Conservation (phyloP, 2,113 vertebrate species). For the Origma solitaria region DNA sequence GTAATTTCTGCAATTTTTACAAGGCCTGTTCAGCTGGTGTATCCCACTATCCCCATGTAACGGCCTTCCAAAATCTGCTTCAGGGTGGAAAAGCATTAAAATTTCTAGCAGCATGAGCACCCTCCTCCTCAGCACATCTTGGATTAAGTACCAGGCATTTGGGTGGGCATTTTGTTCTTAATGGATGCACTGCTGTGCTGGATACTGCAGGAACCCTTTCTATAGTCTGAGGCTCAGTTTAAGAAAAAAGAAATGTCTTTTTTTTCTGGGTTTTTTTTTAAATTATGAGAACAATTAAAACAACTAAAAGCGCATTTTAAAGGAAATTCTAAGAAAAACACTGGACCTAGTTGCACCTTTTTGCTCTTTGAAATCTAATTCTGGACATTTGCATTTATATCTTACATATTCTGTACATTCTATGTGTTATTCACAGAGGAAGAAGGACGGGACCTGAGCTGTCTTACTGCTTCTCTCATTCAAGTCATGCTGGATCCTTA, state of each 20-base stretch:
- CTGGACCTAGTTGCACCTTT: neutral
- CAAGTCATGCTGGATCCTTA: conserved; percentile 96
- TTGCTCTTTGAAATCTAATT: neutral
- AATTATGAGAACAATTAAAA: neutral
- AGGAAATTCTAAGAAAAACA: neutral
- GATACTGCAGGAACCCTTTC: neutral
- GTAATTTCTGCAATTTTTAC: neutral
- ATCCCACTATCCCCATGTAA: neutral
- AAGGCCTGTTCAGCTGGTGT: neutral
- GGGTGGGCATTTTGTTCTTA: neutral
- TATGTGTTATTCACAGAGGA: conserved; percentile 79
- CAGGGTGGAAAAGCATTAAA: neutral
- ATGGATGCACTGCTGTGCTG: neutral
- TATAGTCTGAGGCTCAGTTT: neutral
- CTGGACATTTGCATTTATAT: neutral
- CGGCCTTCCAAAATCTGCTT: neutral
- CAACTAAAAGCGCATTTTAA: neutral
- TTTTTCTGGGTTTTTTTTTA: neutral
- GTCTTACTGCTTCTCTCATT: conserved; percentile 85
- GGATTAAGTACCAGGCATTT: neutral
- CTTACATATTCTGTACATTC: neutral
- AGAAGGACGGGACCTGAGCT: conserved; percentile 92
- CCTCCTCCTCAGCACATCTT: neutral
- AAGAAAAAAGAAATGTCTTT: neutral
- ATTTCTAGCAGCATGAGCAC: neutral